These are phyloP conservation scores for Brienomyrus longianalis DNA, from an alignment of 2,113 vertebrate genomes.

Conservation along the genomic window DNA sequence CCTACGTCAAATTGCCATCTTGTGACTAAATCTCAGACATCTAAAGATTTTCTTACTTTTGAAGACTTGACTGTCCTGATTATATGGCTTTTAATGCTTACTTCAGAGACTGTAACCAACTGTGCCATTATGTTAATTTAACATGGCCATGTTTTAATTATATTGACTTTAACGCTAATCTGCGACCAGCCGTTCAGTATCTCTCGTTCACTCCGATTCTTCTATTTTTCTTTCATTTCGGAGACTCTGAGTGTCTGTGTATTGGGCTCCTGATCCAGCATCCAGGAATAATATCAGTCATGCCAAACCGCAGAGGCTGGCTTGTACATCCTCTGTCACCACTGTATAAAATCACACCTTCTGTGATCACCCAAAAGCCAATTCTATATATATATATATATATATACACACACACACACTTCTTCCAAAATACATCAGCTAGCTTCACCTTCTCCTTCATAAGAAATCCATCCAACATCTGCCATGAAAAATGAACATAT, in stretches of 20 bases:
- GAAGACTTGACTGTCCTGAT: background rate
- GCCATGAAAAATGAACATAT: background rate
- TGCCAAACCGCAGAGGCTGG: background rate
- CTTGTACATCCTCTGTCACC: background rate
- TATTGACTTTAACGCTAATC: background rate
- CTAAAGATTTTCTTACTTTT: background rate
- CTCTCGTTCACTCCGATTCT: background rate
- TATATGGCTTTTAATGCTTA: background rate
- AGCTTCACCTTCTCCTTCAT: background rate
- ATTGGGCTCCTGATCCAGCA: background rate
- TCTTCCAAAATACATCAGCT: background rate
- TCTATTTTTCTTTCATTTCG: background rate
- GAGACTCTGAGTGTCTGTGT: background rate
- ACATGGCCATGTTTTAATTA: background rate
- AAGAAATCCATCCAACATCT: background rate
- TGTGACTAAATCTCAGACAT: background rate
- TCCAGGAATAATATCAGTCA: background rate
- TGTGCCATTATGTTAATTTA: background rate
- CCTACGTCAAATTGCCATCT: background rate
- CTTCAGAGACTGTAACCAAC: background rate
- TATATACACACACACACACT: background rate
- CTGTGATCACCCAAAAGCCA: background rate
- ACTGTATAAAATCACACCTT: background rate
- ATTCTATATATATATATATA: background rate
- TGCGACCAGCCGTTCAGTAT: background rate